Base-by-base conservation (phyloP, 2,797 vertebrate species). In the Harpagifer antarcticus region DNA sequence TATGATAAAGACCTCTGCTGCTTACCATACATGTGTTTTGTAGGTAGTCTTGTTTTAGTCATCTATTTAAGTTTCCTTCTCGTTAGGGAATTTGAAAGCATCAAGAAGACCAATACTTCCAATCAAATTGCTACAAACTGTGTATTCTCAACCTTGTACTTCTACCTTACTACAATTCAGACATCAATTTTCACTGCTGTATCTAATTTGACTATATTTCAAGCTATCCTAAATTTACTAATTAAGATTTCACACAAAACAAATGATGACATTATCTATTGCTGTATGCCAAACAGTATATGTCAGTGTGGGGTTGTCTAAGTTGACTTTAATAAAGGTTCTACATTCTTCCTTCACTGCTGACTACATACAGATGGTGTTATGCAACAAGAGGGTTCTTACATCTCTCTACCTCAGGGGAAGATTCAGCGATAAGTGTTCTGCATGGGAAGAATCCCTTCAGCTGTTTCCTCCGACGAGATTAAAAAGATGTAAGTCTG, bases 401-500 rank as follows among this genome's bases (percentile, higher is more conserved):
- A 5, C 37, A 44, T 37, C 44, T 37, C 65, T 47, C 31, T 15
- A 50, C 15, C 57, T 66, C 3, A 1, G 45, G 54, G 52, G 0
- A 12, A 40, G 55, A 76, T 65, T 68, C 59, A 23, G 13, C 10
- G 10, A 62, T 40, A 57, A 23, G 27, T 40, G 47, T 17, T 79
- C 57, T 71, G 52, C n/a, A 37, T 73, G 23, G 50, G 13, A 19
- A 12, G 54, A 63, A 42, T 66, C 19, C 57, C 67, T 9, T 72
- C 43, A 53, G 58, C 20, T 2, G 27, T 47, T 63, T 59, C 49
- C 67, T 63, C 20, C 1, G 75, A 59, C 13, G 33, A 68, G 52
- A 75, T 57, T 37, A 50, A 68, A 81, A 9, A 68, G 54, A 80
- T 47, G 50, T 1, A 23, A 48, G 42, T 27, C 48, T 47, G 53